These are phyloP conservation scores for Coregonus sp. DNA, from an alignment of 2,797 vertebrate genomes.

Conservation along the genomic window DNA sequence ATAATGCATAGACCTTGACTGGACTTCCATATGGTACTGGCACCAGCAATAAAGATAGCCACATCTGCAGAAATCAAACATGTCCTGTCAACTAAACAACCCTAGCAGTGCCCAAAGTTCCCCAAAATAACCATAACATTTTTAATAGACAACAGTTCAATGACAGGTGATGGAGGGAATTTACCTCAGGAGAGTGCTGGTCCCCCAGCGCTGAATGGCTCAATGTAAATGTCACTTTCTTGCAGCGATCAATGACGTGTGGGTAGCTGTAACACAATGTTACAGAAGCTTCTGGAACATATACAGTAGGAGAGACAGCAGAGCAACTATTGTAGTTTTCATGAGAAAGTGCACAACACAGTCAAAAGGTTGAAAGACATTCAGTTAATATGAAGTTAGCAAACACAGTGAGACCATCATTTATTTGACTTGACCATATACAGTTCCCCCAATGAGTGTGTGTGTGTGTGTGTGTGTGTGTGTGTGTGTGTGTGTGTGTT, in stretches of 20 bases:
- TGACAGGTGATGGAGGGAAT: not conserved
- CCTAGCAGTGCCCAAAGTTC: not conserved
- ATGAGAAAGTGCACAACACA: not conserved
- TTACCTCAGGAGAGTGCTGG: conserved; percentile 15
- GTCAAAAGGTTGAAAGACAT: no score
- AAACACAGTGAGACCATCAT: no score
- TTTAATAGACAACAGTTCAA: not conserved
- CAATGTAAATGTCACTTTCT: conserved; percentile 47
- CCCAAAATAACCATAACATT: not conserved
- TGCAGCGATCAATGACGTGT: conserved; percentile 8
- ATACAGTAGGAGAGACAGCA: not conserved
- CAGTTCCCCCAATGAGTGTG: not conserved
- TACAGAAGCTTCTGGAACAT: conserved; percentile 46
- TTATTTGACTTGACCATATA: no score
- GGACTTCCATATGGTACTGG: conserved; percentile 48
- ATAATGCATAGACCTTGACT: conserved; percentile 44
- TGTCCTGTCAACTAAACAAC: not conserved
- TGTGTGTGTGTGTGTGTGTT: no score
- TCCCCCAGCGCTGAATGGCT: conserved; percentile 4
- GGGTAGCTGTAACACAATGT: conserved; percentile 55
- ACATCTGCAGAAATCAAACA: conserved; percentile 34
- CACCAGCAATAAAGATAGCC: conserved; percentile 61
- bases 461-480: not conserved
- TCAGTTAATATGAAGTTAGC: no score
- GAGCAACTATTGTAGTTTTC: not conserved